These are phyloP conservation scores for Artibeus jamaicensis DNA, from an alignment of 2,797 vertebrate species.

Conservation along the genomic window DNA sequence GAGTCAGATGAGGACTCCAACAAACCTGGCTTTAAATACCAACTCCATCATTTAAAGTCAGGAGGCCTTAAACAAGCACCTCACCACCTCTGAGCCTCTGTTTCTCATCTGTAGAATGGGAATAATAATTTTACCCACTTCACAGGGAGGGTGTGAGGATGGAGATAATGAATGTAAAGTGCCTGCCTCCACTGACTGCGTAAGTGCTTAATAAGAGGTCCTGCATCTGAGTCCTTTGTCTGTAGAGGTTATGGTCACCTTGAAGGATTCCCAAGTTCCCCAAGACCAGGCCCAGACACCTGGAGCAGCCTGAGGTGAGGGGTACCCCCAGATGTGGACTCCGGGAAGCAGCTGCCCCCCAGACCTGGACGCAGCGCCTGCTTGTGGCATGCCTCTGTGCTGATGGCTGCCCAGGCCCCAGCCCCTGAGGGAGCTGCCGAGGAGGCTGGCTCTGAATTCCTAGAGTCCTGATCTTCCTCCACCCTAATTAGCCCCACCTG, in stretches of 20 bases:
- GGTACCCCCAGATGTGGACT: neutral
- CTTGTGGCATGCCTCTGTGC: neutral
- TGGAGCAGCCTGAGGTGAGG: neutral
- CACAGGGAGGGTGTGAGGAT: neutral
- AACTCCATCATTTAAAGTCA: neutral
- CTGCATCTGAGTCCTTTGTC: neutral
- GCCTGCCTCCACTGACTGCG: neutral
- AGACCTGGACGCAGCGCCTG: neutral
- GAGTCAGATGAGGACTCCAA: neutral
- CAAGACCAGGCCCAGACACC: neutral
- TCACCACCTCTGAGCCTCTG: neutral
- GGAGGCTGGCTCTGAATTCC: constrained; percentile 12
- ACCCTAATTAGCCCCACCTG: constrained; percentile 22
- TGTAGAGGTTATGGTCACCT: too few relatives aligned
- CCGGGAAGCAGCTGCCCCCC: neutral
- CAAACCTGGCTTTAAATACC: neutral
- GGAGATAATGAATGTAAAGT: neutral
- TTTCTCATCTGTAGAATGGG: neutral
- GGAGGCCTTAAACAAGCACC: neutral
- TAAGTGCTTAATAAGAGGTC: neutral
- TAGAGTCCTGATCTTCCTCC: neutral
- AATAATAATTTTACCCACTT: neutral
- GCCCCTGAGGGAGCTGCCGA: neutral
- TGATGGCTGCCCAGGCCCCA: neutral
- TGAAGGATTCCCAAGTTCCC: neutral